Base-by-base conservation (phyloP, 2,888 invertebrate species). In the Congeria kusceri region DNA sequence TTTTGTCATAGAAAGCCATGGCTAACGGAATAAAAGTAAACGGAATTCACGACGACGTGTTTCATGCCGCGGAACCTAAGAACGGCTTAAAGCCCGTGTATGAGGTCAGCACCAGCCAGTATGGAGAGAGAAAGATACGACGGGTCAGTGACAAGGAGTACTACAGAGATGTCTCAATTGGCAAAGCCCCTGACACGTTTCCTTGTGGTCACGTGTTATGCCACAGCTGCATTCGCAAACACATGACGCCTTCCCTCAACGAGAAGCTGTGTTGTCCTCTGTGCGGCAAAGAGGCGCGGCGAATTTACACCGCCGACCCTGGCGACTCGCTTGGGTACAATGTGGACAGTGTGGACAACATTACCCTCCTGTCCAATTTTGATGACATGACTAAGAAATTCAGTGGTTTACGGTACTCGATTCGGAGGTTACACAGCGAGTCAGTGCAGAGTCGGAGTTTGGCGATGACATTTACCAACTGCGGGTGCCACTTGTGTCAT, bases 181-280 rank as follows among this genome's bases (percentile, higher is more conserved):
- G 88, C n/a, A 84, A 87, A 29, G 90, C 90, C 3, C 90, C 91
- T 20, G 91, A 91, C 73, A 91, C 89, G n/a, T 91, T 91, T 58
- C 90, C 91, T 15, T 91, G 91, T 68, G 90, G 90, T 15, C 91
- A 91, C 82, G 85, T 88, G 28, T 75, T 91, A 25, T 91, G 91
- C 78, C 91, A 91, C 72, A 86, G 88, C 64, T 91, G 91, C 69
- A 81, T 91, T 23, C 83, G 91, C 18, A 84, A 84, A 57, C 82
- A 86, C 65, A 80, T 91, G 81, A 77, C 68, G 11, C 85, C 84
- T 0, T 74, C 78, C 7, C 77, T 68, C 15, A 64, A 83, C 1
- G 62, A 69, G 7, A 68, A 75, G 58, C 78, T 85, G 53, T 71
- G 77, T 2, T 87, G 87, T 65, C 87, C 87, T 15, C 47, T 87